Evolutionary conservation across 2,888 invertebrate genomes (phyloP).

Genomic region (Agriopis leucophaearia): DNA sequence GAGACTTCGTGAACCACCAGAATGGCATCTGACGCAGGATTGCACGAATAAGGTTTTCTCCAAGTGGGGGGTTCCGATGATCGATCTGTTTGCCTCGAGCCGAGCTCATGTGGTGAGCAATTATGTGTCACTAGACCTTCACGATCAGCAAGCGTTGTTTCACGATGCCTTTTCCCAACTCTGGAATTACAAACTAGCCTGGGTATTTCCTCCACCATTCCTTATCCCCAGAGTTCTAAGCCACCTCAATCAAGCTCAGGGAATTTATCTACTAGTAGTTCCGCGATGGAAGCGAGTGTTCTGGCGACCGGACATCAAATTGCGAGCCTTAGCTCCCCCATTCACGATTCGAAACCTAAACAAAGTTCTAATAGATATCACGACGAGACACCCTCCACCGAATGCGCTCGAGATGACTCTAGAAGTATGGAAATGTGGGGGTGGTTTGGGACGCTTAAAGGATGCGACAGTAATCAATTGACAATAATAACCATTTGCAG

Average conservation of each 20-base stretch:
- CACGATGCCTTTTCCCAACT: background rate
- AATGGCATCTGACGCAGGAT: no score
- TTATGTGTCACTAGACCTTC: background rate
- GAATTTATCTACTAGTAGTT: background rate
- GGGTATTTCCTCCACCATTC: slow-evolving; percentile 2
- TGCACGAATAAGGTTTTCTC: background rate
- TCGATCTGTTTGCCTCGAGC: background rate
- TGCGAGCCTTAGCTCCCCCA: background rate
- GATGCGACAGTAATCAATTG: background rate
- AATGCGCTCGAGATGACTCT: background rate
- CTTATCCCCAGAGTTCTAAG: background rate
- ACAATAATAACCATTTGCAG: no score
- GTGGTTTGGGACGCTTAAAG: background rate
- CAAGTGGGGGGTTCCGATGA: background rate
- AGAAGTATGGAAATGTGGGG: background rate
- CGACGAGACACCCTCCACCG: background rate
- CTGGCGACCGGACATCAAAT: background rate
- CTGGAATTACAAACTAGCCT: background rate
- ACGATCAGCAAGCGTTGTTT: background rate
- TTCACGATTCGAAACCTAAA: background rate
- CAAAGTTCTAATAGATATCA: background rate
- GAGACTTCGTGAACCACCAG: background rate
- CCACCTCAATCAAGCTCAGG: background rate
- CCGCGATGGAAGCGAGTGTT: background rate
- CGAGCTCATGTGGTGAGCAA: background rate